Evolutionary conservation across 35 echinoderm and acorn worm genomes (phyloP), one percentile per base, ranked within the genome.

Genomic region (Apostichopus parvimensis): DNA sequence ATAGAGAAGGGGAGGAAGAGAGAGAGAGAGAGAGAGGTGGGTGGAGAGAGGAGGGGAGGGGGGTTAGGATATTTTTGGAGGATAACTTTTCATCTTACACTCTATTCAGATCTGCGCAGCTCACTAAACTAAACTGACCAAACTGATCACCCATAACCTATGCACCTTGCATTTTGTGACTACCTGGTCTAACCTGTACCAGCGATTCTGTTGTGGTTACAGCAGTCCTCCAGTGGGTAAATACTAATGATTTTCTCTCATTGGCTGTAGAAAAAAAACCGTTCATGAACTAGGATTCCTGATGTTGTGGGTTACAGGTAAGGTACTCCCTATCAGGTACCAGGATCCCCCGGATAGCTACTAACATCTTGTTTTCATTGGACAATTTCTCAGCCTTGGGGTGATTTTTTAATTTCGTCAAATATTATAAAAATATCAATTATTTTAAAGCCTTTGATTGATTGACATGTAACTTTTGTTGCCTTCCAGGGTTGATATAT

Each of bases 381-480:
- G 81, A 84, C 81, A 84, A 84, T 59, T 84, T 84, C 6, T 56
- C 28, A 58, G 81, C 81, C 81, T 23, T 58, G 81, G 34, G 81
- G 81, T 84, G 81, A 84, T 59, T 56, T 84, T 20, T 84, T 22
- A 84, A 53, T 84, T 84, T 75, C 20, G 17, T 53, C 20, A 84
- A 56, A 84, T 84, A 84, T 84, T 55, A 59, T 84, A 84, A 84
- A 45, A 84, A 84, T 84, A 84, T 60, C 81, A 84, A 84, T 84
- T 84, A 84, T 84, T 58, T 58, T 6, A 17, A 56, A 45, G 34
- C 34, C 6, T 54, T 84, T 84, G 81, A 84, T 84, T 84, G 81
- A 84, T 84, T 84, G 81, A 84, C 81, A 84, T 84, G 81, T 84
- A 84, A 84, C 81, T 84, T 84, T 84, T 84, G 56, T 84, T 84